Evolutionary conservation across 1,140 invertebrate genomes (phyloP).

Genomic region (Heliothis subflexa): DNA sequence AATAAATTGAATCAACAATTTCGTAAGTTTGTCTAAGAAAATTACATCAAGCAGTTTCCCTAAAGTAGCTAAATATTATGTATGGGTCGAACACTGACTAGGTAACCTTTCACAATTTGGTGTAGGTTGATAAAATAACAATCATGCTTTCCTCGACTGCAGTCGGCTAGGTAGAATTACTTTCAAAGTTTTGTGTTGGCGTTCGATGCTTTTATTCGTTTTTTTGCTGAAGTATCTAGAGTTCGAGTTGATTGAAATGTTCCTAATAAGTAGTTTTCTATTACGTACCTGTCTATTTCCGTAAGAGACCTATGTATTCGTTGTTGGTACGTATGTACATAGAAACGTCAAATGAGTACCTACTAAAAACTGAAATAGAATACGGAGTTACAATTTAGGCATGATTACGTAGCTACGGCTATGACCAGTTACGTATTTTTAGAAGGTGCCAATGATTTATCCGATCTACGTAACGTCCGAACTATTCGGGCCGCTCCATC

Average conservation of each 20-base stretch:
- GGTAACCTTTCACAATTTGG: constrained; percentile 1
- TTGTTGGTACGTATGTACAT: background rate
- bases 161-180: background rate
- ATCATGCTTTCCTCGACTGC: background rate
- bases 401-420: constrained; percentile 63
- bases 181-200: background rate
- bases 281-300: background rate
- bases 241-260: background rate
- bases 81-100: background rate
- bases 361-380: constrained; percentile 47
- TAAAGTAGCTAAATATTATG: background rate
- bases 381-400: constrained; percentile 49
- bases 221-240: background rate
- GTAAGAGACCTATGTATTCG: constrained; percentile 5
- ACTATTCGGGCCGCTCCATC: constrained; percentile 71
- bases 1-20: background rate
- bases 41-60: constrained; percentile 1
- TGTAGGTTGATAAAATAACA: constrained; percentile 4
- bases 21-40: background rate
- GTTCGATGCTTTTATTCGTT: background rate
- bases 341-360: constrained; percentile 37
- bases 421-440: constrained; percentile 77
- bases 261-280: constrained; percentile 1
- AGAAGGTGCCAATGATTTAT: constrained; percentile 75
- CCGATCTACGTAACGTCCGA: constrained; percentile 71